Percentiles rank a stretch among this genome's conserved stretches.
These are phyloP conservation scores for Cecropterus lyciades DNA, from an alignment of 1,140 invertebrate genomes.

Conservation along the genomic window DNA sequence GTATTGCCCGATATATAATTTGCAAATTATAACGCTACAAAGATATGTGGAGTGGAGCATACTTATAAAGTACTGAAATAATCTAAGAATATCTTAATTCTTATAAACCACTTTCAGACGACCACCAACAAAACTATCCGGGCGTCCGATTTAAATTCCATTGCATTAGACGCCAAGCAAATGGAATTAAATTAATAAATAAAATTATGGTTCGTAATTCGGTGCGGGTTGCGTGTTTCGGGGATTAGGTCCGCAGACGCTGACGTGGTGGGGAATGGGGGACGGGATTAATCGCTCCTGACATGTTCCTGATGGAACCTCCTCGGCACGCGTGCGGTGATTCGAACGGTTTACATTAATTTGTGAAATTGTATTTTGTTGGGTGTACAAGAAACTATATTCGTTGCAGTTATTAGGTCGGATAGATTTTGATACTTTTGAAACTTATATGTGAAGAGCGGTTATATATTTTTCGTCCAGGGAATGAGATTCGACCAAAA, in stretches of 20 bases:
- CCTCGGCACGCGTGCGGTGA: constrained; percentile 49
- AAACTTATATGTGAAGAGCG: no score
- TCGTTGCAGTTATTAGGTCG: neutral
- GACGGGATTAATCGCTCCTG: constrained; percentile 69
- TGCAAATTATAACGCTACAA: no score
- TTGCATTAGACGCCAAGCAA: constrained; percentile 16
- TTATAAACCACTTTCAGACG: no score
- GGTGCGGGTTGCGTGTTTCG: constrained; percentile 64
- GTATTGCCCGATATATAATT: no score
- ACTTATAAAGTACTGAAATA: no score
- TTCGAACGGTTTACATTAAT: constrained; percentile 55
- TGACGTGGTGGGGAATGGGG: constrained; percentile 28
- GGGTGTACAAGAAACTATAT: constrained; percentile 1
- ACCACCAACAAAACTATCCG: neutral
- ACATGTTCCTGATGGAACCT: constrained; percentile 68
- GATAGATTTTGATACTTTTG: no score
- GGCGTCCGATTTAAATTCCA: neutral
- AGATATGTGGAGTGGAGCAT: no score
- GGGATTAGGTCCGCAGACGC: constrained; percentile 62
- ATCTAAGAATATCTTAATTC: no score
- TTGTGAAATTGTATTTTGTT: constrained; percentile 41
- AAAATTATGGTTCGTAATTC: constrained; percentile 51
- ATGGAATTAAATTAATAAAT: constrained; percentile 60
- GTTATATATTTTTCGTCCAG: no score
- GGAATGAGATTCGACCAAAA: no score